Evolutionary conservation across 1,140 invertebrate species (phyloP), one percentile per base, ranked within the genome.

Genomic region (Psix sp.): DNA sequence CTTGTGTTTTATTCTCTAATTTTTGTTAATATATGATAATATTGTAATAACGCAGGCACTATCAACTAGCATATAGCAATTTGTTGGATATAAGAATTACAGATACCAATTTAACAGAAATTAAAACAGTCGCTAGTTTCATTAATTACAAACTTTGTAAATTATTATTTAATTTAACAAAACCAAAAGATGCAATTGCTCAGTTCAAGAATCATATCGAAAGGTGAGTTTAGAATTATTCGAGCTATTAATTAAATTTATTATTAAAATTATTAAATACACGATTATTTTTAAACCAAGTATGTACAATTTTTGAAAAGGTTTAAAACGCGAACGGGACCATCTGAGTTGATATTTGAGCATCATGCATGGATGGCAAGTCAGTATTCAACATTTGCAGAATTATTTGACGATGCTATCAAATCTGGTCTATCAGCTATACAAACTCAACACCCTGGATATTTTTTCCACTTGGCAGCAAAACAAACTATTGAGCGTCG

Each of bases 291-390:
- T n/a, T n/a, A n/a, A n/a, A 24, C 9, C 9, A 4, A 24, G 4
- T 24, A 24, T 24, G 21, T 24, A 24, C 9, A 24, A 24, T 24
- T n/a, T 29, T 29, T 29, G 2, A 3, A 29, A 10, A 82, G 91
- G 76, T 99, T 97, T 84, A 94, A 93, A 81, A 89, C 88, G 17
- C 90, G 92, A 81, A 90, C 91, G 65, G 94, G 95, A 13, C 91
- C 92, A 57, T 90, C 91, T 54, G 95, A 98, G 65, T 87, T 99
- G 18, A 88, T 93, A 2, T 97, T 99, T 89, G 97, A 99, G 84
- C 96, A 99, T 86, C 92, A 95, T 88, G 95, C 95, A 3, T 99
- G 97, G 97, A 91, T 99, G 82, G 93, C 96, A n/a, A 94, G 94
- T 89, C 97, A 99, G 90, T 98, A 91, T 77, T 91, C 90, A 76